These are phyloP conservation scores for Naja naja DNA, from an alignment of 2,113 vertebrate species.

Conservation along the genomic window DNA sequence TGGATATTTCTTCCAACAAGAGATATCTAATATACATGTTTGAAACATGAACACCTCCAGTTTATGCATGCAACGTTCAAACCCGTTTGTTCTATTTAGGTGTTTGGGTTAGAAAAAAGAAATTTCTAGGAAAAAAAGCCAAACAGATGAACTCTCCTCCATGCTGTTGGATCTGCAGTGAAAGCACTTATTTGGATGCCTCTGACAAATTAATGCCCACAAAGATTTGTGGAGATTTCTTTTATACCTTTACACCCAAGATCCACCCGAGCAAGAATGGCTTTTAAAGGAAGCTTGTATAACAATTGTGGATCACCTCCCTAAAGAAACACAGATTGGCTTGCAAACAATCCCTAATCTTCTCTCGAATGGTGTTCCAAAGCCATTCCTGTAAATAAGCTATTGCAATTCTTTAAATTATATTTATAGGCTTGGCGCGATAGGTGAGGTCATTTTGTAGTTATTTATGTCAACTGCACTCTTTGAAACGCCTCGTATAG, in stretches of 20 bases:
- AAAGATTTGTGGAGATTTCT: not conserved
- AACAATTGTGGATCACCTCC: not conserved
- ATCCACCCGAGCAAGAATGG: not conserved
- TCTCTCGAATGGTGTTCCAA: not conserved
- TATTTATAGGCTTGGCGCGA: conserved; percentile 48
- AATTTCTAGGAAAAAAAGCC: not conserved
- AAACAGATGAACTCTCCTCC: not conserved
- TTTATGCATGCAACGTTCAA: not conserved
- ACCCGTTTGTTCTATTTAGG: not conserved
- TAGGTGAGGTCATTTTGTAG: conserved; percentile 39
- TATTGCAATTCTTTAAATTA: conserved; percentile 39
- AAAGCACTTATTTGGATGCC: not conserved
- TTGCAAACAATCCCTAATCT: not conserved
- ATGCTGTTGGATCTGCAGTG: not conserved
- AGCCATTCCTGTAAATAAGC: conserved; percentile 22
- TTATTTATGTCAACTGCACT: conserved; percentile 38
- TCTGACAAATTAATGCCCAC: not conserved
- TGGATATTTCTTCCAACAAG: too few relatives aligned
- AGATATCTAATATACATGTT: not conserved
- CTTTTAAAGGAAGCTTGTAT: not conserved
- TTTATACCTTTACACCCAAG: not conserved
- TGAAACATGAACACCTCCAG: not conserved
- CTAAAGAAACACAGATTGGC: not conserved
- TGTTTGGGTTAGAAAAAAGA: not conserved
- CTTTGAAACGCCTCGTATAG: conserved; percentile 54